Percentiles rank a stretch among this genome's conserved stretches.
phyloP scores from a whole-genome alignment of 2,113 vertebrate genomes.

The Nothobranchius kuhntae region DNA sequence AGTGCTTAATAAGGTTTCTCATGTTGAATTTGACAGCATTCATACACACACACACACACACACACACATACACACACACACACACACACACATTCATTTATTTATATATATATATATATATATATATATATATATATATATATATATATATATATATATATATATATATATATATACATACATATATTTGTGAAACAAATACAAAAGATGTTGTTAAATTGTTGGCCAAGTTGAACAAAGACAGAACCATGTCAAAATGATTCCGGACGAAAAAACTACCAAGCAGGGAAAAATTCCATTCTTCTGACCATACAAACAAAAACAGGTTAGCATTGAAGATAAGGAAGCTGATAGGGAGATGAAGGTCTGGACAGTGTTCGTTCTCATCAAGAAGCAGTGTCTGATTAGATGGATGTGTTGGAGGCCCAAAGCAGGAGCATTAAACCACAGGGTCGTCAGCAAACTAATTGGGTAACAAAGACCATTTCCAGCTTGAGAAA shows the following conservation, averaged over 20 bases:
- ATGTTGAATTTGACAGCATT: too few species aligned
- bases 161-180: too few species aligned
- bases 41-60: too few species aligned
- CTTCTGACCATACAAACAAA: constrained; percentile 71
- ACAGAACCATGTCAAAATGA: constrained; percentile 70
- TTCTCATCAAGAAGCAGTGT: constrained; percentile 69
- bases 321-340: constrained; percentile 76
- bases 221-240: constrained; percentile 59
- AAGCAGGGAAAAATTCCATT: constrained; percentile 72
- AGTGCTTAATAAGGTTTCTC: too few species aligned
- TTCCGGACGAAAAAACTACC: constrained; percentile 74
- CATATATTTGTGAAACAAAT: too few species aligned
- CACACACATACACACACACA: too few species aligned
- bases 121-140: too few species aligned
- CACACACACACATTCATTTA: too few species aligned
- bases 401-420: constrained; percentile 72
- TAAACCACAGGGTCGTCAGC: constrained; percentile 80
- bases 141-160: too few species aligned
- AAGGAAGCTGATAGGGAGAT: constrained; percentile 77
- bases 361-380: constrained; percentile 84
- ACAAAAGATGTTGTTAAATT: neutral
- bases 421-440: constrained; percentile 81
- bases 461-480: constrained; percentile 89
- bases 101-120: too few species aligned
- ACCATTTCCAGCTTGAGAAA: constrained; percentile 83